Conservation (phyloP, 2,113 vertebrate genomes). For the Circaetus cinerascens region DNA sequence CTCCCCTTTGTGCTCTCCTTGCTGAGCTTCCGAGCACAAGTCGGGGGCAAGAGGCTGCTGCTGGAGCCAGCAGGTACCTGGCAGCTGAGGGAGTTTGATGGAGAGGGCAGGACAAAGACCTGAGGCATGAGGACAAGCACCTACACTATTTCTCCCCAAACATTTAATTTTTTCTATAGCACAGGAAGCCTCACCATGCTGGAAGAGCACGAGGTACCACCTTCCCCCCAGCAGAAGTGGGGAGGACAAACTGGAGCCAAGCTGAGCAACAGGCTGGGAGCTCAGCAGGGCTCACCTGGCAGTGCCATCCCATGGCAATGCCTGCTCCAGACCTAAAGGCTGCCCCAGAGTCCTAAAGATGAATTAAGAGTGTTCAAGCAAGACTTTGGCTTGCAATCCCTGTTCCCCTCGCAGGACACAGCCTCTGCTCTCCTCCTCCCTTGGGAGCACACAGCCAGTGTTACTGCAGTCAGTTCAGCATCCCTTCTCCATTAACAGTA, state of each 20-base stretch:
- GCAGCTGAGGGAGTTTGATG: not conserved
- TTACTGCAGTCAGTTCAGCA: constrained; percentile 2
- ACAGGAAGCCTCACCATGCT: fast-evolving
- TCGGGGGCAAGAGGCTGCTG: not conserved
- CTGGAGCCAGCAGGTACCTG: not conserved
- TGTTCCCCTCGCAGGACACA: not conserved
- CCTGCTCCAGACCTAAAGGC: not conserved
- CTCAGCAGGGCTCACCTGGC: not conserved
- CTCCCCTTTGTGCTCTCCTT: not conserved
- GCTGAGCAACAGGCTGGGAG: not conserved
- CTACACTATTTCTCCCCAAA: not conserved
- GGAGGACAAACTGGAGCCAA: not conserved
- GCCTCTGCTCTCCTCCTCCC: not conserved
- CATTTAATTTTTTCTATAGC: not conserved
- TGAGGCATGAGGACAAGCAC: not conserved
- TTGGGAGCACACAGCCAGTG: not conserved
- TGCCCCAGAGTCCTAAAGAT: not conserved
- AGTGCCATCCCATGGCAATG: not conserved
- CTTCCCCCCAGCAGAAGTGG: not conserved
- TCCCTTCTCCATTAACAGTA: not conserved
- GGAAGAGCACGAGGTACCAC: not conserved
- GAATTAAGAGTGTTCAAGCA: not conserved
- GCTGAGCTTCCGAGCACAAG: not conserved
- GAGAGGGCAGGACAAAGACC: not conserved
- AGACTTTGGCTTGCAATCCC: not conserved